phyloP scores from a whole-genome alignment of 1,140 invertebrate species.

The Drosophila persimilis region DNA sequence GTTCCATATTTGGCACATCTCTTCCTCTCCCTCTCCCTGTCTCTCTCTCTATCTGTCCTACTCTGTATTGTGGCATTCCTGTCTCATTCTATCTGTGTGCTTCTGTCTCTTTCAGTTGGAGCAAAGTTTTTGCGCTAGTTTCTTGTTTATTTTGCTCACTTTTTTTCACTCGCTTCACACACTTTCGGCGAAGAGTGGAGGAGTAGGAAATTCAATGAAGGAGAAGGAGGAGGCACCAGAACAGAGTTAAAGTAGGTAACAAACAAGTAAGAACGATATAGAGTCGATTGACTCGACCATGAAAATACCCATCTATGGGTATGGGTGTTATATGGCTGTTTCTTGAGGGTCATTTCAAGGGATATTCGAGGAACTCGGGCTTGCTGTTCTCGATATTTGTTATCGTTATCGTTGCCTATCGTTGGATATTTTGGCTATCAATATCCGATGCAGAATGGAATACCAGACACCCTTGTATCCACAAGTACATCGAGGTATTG shows the following conservation, averaged over 20 bases:
- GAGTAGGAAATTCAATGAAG: neutral
- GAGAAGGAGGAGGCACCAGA: neutral
- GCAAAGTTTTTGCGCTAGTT: conserved; percentile 69
- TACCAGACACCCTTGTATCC: too few relatives aligned
- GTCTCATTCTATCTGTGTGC: conserved; percentile 2
- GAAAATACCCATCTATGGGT: too few relatives aligned
- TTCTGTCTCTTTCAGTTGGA: conserved; percentile 29
- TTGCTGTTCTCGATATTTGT: too few relatives aligned
- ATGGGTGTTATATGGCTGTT: too few relatives aligned
- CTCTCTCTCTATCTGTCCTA: neutral
- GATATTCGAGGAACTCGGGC: too few relatives aligned
- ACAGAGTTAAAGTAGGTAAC: neutral
- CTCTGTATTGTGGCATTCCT: neutral
- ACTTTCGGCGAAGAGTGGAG: neutral
- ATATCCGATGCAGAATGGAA: neutral
- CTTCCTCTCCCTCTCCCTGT: neutral
- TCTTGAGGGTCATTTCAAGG: too few relatives aligned
- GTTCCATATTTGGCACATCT: conserved; percentile 1
- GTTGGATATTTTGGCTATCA: too few relatives aligned
- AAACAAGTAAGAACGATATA: too few relatives aligned
- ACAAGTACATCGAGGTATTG: too few relatives aligned
- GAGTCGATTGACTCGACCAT: too few relatives aligned
- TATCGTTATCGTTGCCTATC: too few relatives aligned
- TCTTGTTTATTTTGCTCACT: conserved; percentile 62
- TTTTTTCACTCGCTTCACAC: conserved; percentile 8